phyloP scores from a whole-genome alignment of 2,113 vertebrate species.

The Ardeotis arabs region DNA sequence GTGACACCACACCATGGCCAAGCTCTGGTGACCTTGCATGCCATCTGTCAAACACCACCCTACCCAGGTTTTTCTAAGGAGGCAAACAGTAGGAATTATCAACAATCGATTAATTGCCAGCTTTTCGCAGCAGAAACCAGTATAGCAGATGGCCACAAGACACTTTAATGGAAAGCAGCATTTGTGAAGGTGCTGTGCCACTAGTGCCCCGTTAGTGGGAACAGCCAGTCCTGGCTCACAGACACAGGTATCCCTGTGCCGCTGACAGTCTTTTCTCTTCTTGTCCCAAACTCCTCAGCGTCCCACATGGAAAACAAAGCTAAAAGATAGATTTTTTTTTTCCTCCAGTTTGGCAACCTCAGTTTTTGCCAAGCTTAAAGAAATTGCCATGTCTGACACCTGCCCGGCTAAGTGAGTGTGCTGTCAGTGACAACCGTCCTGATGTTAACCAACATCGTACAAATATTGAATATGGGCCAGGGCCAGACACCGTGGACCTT shows the following conservation, averaged over 20 bases:
- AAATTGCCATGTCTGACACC: neutral
- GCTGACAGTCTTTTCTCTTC: neutral
- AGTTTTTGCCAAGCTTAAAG: neutral
- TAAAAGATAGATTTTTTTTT: neutral
- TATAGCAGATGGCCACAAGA: neutral
- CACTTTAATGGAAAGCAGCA: neutral
- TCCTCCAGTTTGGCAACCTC: neutral
- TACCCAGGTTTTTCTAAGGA: neutral
- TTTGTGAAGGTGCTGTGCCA: neutral
- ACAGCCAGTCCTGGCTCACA: neutral
- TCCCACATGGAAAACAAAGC: neutral
- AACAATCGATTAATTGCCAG: neutral
- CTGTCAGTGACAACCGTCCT: neutral
- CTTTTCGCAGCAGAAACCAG: neutral
- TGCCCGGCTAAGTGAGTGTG: neutral
- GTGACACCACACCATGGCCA: neutral
- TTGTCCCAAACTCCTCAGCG: neutral
- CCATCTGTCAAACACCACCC: neutral
- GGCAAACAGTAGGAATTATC: neutral
- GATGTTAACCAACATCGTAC: neutral
- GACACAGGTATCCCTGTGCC: neutral
- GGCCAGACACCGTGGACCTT: neutral
- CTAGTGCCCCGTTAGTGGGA: neutral
- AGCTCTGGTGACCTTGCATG: neutral
- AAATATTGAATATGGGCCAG: neutral